phyloP scores from a whole-genome alignment of 2,797 vertebrate genomes.

The Enteromius fasciolatus region DNA sequence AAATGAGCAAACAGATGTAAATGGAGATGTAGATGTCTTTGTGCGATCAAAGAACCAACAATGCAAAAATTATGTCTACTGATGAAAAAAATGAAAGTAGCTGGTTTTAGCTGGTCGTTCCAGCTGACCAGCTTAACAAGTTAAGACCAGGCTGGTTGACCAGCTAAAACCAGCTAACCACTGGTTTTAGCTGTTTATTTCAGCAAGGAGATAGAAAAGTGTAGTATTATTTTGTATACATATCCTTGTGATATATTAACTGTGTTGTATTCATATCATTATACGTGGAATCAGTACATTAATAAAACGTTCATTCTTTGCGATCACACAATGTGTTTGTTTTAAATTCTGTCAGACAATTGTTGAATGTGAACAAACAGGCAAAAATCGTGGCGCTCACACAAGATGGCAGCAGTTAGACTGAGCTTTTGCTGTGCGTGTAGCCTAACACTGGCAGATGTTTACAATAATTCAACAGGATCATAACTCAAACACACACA shows the following conservation, averaged over 20 bases:
- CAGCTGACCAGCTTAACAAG: too few species aligned
- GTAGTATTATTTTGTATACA: background rate
- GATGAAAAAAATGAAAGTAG: too few species aligned
- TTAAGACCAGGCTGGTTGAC: too few species aligned
- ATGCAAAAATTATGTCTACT: background rate
- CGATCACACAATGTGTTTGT: background rate
- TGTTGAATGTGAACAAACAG: conserved; percentile 2
- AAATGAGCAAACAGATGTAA: too few species aligned
- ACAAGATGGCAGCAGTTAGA: conserved; percentile 3
- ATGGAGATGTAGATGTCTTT: background rate
- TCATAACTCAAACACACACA: conserved; percentile 47
- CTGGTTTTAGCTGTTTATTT: too few species aligned
- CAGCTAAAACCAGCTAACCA: too few species aligned
- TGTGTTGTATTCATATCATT: background rate
- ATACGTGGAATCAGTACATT: background rate
- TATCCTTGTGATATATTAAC: background rate
- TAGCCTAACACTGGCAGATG: conserved; percentile 32
- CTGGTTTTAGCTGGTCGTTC: too few species aligned
- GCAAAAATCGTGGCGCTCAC: background rate
- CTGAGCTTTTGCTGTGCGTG: conserved; percentile 1
- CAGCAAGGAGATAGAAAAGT: too few species aligned
- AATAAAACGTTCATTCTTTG: background rate
- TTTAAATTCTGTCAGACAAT: background rate
- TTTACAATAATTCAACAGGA: conserved; percentile 47
- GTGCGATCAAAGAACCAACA: background rate